A percentile compares a stretch with the other conserved stretches of the same genome.
Conservation (phyloP, 2,113 vertebrate species). For the Ammodytes marinus region DNA sequence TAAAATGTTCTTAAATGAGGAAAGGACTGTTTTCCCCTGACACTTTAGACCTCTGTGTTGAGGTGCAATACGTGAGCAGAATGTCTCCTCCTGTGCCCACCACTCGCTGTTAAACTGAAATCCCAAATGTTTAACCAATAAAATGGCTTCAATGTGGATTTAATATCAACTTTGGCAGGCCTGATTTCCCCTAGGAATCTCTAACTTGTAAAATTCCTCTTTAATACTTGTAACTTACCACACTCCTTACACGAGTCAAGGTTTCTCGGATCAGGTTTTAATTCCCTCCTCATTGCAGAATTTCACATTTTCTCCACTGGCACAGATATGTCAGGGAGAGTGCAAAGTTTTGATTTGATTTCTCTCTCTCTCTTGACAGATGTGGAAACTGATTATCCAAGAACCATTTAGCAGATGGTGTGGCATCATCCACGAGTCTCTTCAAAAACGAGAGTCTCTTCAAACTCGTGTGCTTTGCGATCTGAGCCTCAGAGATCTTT, state of each 20-base stretch:
- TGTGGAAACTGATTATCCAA: neutral
- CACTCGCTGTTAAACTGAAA: slow-evolving; percentile 3
- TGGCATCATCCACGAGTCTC: neutral
- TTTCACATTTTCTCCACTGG: neutral
- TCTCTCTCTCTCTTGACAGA: neutral
- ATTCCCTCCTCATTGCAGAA: neutral
- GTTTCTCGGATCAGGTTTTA: slow-evolving; percentile 3
- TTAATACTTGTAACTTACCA: slow-evolving; percentile 24
- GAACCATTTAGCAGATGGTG: slow-evolving; percentile 25
- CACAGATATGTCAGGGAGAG: neutral
- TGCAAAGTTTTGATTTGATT: neutral
- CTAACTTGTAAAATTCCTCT: slow-evolving; percentile 1
- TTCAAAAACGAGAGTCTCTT: slow-evolving; percentile 14
- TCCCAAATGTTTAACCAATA: slow-evolving; percentile 40
- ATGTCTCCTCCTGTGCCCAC: neutral
- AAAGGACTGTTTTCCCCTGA: neutral
- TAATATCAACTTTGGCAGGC: slow-evolving; percentile 24
- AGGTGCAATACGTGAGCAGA: neutral
- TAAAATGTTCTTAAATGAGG: neutral
- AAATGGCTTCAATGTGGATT: slow-evolving; percentile 27
- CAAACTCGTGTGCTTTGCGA: neutral
- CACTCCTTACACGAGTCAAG: neutral
- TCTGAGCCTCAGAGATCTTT: neutral
- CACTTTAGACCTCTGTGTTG: neutral
- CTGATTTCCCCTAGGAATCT: slow-evolving; percentile 16